Evolutionary conservation across 2,113 vertebrate species (phyloP).

Genomic region (Plotosus lineatus): DNA sequence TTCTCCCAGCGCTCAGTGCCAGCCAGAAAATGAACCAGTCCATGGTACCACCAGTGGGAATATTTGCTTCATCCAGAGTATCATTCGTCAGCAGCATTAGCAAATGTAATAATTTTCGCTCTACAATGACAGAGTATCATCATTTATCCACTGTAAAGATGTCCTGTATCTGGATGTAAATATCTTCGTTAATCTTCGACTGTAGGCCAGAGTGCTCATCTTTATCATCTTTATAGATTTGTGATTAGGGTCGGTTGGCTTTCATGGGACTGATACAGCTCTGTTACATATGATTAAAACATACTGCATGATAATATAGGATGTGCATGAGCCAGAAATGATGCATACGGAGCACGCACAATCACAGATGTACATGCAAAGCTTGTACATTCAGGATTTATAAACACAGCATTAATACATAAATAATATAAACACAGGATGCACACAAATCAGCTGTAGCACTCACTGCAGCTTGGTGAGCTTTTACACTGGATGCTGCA

Average conservation of each 20-base stretch:
- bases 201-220: too few species aligned
- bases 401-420: neutral
- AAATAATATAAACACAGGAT: neutral
- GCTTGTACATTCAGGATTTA: too few species aligned
- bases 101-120: slow-evolving; percentile 44
- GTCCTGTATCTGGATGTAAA: neutral
- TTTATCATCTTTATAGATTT: neutral
- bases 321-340: neutral
- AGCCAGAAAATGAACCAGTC: slow-evolving; percentile 3
- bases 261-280: neutral
- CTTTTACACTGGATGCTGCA: too few species aligned
- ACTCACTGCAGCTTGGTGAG: too few species aligned
- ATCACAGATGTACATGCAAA: too few species aligned
- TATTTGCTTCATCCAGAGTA: slow-evolving; percentile 41
- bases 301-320: neutral
- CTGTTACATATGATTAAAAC: neutral
- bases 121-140: neutral
- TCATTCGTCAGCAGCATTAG: slow-evolving; percentile 34
- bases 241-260: neutral
- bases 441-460: too few species aligned
- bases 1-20: neutral
- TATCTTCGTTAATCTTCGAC: neutral
- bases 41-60: slow-evolving; percentile 15
- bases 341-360: too few species aligned
- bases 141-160: neutral